A percentile compares a stretch with the other conserved stretches of the same genome.
Evolutionary conservation across 2,888 invertebrate species (phyloP).

Genomic region (Epiblema foenella): DNA sequence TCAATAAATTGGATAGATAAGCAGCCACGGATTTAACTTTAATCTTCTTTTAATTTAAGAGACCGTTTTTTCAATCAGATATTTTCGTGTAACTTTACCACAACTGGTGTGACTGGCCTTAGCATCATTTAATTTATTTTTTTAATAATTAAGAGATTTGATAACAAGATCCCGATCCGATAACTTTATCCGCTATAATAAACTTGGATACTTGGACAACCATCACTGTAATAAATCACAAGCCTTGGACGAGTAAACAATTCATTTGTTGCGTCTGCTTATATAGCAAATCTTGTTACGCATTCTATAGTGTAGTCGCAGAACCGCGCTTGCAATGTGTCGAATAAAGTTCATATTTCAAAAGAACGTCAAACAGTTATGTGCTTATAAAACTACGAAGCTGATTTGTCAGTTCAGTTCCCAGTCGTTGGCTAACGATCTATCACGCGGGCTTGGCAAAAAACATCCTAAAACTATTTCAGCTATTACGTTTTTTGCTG

Average conservation of each 20-base stretch:
- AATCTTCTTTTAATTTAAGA: conserved; percentile 25
- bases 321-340: not conserved
- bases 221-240: conserved; percentile 70
- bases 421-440: conserved; percentile 67
- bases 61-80: not conserved
- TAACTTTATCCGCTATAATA: conserved; percentile 8
- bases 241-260: conserved; percentile 69
- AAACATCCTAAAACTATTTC: conserved; percentile 58
- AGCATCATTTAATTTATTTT: not conserved
- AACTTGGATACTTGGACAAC: conserved; percentile 17
- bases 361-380: not conserved
- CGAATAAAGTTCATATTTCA: conserved; percentile 3
- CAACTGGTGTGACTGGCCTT: not conserved
- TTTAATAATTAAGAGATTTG: not conserved
- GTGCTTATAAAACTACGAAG: not conserved
- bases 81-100: not conserved
- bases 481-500: conserved; percentile 63
- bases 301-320: not conserved
- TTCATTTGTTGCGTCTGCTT: conserved; percentile 59
- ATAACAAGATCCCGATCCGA: conserved; percentile 1
- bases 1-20: conserved; percentile 17
- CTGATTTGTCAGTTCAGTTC: conserved; percentile 67
- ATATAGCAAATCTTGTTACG: conserved; percentile 3
- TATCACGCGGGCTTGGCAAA: conserved; percentile 66
- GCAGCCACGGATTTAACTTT: not conserved